These are phyloP conservation scores for Hemiprocne comata DNA, from an alignment of 2,113 vertebrate species.

Conservation along the genomic window DNA sequence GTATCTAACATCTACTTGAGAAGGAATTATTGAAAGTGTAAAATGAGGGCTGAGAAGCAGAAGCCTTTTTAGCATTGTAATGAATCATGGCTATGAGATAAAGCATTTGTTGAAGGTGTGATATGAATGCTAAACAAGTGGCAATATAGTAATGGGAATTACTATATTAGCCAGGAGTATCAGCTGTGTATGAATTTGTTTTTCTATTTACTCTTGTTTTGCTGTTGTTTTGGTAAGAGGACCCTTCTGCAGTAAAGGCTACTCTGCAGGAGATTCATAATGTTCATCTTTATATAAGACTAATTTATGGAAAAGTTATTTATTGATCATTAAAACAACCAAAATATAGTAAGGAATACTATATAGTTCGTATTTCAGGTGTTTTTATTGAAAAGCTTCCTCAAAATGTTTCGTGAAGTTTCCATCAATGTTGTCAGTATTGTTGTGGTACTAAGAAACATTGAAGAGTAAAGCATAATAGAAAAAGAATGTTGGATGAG, in stretches of 20 bases:
- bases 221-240: neutral
- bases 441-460: neutral
- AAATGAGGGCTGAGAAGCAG: neutral
- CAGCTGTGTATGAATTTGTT: neutral
- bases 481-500: slow-evolving; percentile 16
- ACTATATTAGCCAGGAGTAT: neutral
- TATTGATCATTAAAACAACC: neutral
- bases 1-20: neutral
- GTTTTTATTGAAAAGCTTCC: neutral
- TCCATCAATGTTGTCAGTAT: slow-evolving; percentile 19
- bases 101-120: neutral
- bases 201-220: neutral
- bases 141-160: neutral
- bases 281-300: neutral
- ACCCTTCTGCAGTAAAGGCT: neutral
- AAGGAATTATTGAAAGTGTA: neutral
- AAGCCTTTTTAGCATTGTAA: neutral
- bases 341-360: neutral
- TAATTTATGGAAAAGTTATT: neutral
- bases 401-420: neutral
- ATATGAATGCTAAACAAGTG: neutral
- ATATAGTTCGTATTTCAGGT: neutral
- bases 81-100: neutral
- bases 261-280: neutral
- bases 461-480: neutral